Base-by-base conservation (phyloP, 1,140 invertebrate genomes). In the Neodiprion lecontei region DNA sequence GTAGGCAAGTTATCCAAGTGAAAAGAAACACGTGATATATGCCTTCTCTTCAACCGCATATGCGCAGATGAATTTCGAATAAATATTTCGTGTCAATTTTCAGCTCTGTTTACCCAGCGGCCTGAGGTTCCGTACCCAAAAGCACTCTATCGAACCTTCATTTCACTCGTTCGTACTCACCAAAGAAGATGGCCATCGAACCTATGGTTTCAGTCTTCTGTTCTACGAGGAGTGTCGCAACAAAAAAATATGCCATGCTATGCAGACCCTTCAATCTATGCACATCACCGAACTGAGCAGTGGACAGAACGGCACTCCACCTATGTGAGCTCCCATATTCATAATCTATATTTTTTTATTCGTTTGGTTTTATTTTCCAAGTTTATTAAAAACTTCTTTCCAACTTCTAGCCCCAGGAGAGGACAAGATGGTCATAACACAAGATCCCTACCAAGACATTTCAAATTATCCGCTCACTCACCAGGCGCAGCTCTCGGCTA, bases 91-190 rank as follows among this genome's bases (percentile, higher is more conserved):
- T 80, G 76, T 72, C 82, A 76, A 83, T 83, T 90, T 91, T 72
- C 88, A 98, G 96, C 91, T 99, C 48, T 98, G 96, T 86, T 90
- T 99, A 82, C 98, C 98, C 53, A 94, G 94, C 87, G 98, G 98
- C 68, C 88, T 99, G 17, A 92, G 94, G 80, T 99, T 99, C 89
- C 92, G 95, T 72, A 99, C 97, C 7, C 97, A 99, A 86, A 97
- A 97, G 87, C 95, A 98, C 87, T 92, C 93, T 68, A 91, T 96
- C 76, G 94, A 95, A 77, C 95, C 97, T 14, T 92, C 91, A 77
- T 99, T 99, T 90, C 98, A 99, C 87, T 96, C 97, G 69, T 99
- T 99, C 90, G 92, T 99, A 9, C 96, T 99, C 67, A 99, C 98
- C 21, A 92, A 95, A 82, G 97, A 99, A 90, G 97, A 99, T 92